Evolutionary conservation across 2,797 vertebrate genomes (phyloP).

Genomic region (Diglossa cyanea): DNA sequence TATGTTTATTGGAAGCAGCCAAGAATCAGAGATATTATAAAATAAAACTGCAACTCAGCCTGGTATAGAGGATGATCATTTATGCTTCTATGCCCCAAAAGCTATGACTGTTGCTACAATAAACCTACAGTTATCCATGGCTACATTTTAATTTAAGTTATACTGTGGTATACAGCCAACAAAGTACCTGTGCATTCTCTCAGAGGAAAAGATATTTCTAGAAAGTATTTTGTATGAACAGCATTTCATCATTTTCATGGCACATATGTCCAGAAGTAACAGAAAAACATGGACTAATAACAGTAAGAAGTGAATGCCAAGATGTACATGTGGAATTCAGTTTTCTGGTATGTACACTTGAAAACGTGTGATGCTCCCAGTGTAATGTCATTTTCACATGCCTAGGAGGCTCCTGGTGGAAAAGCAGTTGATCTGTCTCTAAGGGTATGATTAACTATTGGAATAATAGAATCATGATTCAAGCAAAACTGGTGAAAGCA

Average conservation of each 20-base stretch:
- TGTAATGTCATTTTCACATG: background rate
- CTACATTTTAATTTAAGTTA: background rate
- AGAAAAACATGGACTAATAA: background rate
- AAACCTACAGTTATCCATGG: background rate
- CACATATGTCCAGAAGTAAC: background rate
- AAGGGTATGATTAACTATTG: background rate
- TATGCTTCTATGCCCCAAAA: background rate
- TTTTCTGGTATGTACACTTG: background rate
- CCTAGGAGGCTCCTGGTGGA: background rate
- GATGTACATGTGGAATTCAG: background rate
- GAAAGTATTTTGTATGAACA: background rate
- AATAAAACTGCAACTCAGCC: background rate
- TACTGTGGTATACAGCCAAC: background rate
- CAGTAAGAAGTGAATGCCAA: background rate
- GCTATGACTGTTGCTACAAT: background rate
- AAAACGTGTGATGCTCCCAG: background rate
- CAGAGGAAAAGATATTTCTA: background rate
- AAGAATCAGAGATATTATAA: background rate
- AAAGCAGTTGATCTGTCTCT: background rate
- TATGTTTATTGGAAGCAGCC: background rate
- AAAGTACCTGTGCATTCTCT: background rate
- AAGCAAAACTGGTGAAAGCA: background rate
- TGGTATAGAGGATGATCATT: background rate
- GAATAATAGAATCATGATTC: background rate
- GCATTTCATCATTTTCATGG: background rate